Percentiles rank a stretch among this genome's conserved stretches.
phyloP scores from a whole-genome alignment of 2,888 invertebrate species.

The Xanthia icteritia region DNA sequence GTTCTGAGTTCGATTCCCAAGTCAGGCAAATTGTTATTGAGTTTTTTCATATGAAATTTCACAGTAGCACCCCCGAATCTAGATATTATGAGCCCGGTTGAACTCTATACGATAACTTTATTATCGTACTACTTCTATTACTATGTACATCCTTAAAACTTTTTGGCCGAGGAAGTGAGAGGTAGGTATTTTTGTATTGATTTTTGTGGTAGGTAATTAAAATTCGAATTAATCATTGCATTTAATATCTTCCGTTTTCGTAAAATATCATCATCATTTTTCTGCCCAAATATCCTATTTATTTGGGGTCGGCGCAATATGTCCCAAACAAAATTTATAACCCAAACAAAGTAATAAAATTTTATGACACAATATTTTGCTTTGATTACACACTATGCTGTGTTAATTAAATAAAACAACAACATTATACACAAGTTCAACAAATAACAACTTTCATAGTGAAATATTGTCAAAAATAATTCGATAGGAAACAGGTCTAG shows the following conservation, averaged over 20 bases:
- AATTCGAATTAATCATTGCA: background rate
- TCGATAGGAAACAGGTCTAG: background rate
- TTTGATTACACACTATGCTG: background rate
- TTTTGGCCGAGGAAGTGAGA: background rate
- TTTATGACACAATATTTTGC: background rate
- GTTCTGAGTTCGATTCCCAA: no score
- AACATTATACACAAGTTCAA: background rate
- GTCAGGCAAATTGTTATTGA: no score
- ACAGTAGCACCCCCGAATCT: no score
- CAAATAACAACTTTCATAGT: background rate
- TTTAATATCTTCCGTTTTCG: no score
- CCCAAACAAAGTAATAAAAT: background rate
- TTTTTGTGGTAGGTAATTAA: background rate
- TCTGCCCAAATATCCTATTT: no score
- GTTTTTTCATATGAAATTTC: background rate
- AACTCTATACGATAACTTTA: no score
- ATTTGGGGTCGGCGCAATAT: no score
- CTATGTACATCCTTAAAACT: background rate
- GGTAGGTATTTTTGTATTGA: background rate
- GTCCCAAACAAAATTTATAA: background rate
- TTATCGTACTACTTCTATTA: background rate
- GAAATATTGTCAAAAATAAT: background rate
- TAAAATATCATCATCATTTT: no score
- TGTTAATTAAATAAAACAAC: background rate
- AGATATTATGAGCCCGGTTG: no score